phyloP scores from a whole-genome alignment of 2,113 vertebrate genomes.

The Gobius niger region DNA sequence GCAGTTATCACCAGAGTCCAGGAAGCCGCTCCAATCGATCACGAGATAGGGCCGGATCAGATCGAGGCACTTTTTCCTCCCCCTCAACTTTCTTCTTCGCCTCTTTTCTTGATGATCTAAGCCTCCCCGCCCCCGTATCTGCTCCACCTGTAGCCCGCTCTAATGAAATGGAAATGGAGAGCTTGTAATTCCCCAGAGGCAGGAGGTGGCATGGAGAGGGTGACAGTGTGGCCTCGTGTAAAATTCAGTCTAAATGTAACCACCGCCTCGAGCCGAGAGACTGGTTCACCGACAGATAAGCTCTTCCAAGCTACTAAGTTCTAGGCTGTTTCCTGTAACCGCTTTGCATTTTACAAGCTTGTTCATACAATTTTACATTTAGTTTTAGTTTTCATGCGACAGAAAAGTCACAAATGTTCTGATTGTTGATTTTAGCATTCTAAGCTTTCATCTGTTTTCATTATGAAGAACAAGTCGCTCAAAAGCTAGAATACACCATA shows the following conservation, averaged over 20 bases:
- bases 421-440: too few relatives aligned
- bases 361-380: background rate
- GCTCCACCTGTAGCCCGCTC: constrained; percentile 31
- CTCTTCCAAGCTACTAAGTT: background rate
- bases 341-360: background rate
- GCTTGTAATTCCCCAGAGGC: constrained; percentile 59
- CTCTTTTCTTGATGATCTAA: constrained; percentile 23
- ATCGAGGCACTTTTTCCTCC: constrained; percentile 47
- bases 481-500: too few relatives aligned
- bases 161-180: constrained; percentile 64
- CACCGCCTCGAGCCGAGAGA: constrained; percentile 38
- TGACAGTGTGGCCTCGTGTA: constrained; percentile 43
- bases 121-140: constrained; percentile 15
- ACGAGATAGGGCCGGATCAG: constrained; percentile 53
- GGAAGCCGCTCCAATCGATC: constrained; percentile 49
- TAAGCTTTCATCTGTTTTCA: too few relatives aligned
- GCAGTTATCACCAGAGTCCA: constrained; percentile 39
- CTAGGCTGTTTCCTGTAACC: background rate
- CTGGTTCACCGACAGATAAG: background rate
- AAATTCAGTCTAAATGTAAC: constrained; percentile 44
- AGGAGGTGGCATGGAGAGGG: constrained; percentile 25
- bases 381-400: too few relatives aligned
- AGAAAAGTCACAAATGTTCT: too few relatives aligned
- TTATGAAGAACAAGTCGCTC: too few relatives aligned
- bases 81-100: constrained; percentile 31